Evolutionary conservation across 2,888 invertebrate genomes (phyloP), one percentile per base, ranked within the genome.

Genomic region (Chymomyza procnemis): DNA sequence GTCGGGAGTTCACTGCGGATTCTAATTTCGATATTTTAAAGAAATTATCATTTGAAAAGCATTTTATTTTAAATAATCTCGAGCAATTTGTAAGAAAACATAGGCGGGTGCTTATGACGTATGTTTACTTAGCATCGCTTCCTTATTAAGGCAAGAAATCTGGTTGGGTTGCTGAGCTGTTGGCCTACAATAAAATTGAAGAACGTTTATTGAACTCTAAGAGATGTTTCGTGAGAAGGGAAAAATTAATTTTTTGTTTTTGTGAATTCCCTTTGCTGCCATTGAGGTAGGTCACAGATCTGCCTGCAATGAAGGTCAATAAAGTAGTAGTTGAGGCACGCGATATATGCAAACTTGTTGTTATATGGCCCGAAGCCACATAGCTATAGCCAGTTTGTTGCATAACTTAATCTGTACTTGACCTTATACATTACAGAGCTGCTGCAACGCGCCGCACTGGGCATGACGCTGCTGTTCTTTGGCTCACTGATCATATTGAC

Each of bases 401-500:
- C 72, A 75, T 73, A 77, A 76, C 76, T 81, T 79, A 83, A 76
- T 84, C 73, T 69, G 71, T 80, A 26, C 26, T 69, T 73, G 74
- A 57, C 19, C 50, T 55, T 63, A 22, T 19, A 12, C 21, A 12
- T n/a, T n/a, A 16, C 78, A 90, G 90, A 89, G 78, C 79, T 88
- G 63, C 66, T 88, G 41, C 90, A 88, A 73, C 85, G 88, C 60
- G 82, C 82, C 26, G 80, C 86, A 47, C 72, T 89, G 34, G 90
- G 91, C 64, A 76, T 89, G 71, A 78, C 87, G 34, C 74, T 90
- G 55, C 62, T 89, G 55, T 79, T 87, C 68, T 75, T 89, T 50
- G 87, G 89, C 5, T 76, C 85, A 14, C 73, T 88, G 56, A 75
- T 91, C 55, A 75, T 88, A 14, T 69, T 88, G 30, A 66, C 83